A percentile compares a stretch with the other conserved stretches of the same genome.
Conservation (phyloP, 1,140 invertebrate genomes). For the Mycetomoellerius zeteki region DNA sequence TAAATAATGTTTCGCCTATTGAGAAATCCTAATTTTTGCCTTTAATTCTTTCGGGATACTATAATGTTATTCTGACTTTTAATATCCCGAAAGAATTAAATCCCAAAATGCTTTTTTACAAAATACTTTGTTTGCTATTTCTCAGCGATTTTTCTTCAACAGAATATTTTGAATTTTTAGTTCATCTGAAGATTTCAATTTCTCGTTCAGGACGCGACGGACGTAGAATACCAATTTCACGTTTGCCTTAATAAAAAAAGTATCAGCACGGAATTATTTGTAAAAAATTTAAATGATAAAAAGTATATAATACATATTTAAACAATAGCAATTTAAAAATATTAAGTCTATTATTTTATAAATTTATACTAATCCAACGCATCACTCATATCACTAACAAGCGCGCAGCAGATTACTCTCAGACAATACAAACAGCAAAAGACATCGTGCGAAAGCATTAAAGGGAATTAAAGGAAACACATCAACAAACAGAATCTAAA, state of each 20-base stretch:
- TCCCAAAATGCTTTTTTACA: slow-evolving; percentile 38
- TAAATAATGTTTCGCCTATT: slow-evolving; percentile 43
- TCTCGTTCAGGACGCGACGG: neutral
- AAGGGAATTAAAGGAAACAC: neutral
- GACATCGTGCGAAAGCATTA: neutral
- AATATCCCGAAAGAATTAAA: slow-evolving; percentile 32
- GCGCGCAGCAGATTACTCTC: slow-evolving; percentile 12
- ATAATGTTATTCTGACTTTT: neutral
- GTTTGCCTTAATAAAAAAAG: slow-evolving; percentile 22
- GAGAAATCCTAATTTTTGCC: slow-evolving; percentile 28
- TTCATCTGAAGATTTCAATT: slow-evolving; percentile 25
- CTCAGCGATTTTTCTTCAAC: neutral
- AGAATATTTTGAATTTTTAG: neutral
- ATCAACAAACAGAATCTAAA: no score
- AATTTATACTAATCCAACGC: slow-evolving; percentile 32
- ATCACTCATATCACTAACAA: slow-evolving; percentile 63
- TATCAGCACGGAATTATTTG: neutral
- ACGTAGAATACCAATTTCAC: neutral
- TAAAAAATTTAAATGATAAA: slow-evolving; percentile 5
- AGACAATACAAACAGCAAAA: slow-evolving; percentile 24
- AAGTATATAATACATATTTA: neutral
- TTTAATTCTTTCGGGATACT: slow-evolving; percentile 14
- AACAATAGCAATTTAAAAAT: neutral
- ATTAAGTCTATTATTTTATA: neutral
- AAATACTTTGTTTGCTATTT: slow-evolving; percentile 46